phyloP scores from a whole-genome alignment of 2,888 invertebrate genomes.

The Tuberolachnus salignus region DNA sequence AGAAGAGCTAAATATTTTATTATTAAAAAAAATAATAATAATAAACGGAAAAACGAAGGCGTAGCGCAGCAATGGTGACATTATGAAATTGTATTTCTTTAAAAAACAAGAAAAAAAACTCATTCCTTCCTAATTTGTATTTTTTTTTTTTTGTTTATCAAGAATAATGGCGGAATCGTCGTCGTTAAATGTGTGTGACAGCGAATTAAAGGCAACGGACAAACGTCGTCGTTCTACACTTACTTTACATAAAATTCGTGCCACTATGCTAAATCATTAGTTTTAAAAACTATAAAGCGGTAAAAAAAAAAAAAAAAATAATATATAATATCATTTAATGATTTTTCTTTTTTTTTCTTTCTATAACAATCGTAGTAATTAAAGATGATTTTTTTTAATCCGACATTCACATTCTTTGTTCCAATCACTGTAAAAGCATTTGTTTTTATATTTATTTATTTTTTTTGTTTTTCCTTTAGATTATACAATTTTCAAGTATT shows the following conservation, averaged over 20 bases:
- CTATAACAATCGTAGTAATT: slow-evolving; percentile 15
- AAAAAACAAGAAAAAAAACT: background rate
- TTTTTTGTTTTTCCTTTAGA: background rate
- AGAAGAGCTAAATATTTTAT: too few relatives aligned
- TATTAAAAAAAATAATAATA: too few relatives aligned
- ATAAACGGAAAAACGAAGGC: too few relatives aligned
- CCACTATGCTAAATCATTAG: background rate
- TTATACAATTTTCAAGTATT: slow-evolving; percentile 35
- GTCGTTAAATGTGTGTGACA: background rate
- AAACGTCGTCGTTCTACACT: background rate
- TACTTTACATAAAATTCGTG: background rate
- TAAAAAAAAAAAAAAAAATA: background rate
- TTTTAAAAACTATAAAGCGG: background rate
- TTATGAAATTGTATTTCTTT: too few relatives aligned
- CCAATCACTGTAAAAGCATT: slow-evolving; percentile 41
- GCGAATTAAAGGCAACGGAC: background rate
- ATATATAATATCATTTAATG: slow-evolving; percentile 13
- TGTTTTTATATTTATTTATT: slow-evolving; percentile 24
- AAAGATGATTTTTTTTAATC: slow-evolving; percentile 31
- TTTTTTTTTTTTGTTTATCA: background rate
- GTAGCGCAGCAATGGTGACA: too few relatives aligned
- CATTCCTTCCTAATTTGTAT: background rate
- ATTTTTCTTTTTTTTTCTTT: background rate
- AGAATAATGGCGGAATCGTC: background rate
- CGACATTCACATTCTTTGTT: slow-evolving; percentile 20